phyloP scores from a whole-genome alignment of 2,888 invertebrate genomes.

The Deilephila elpenor region DNA sequence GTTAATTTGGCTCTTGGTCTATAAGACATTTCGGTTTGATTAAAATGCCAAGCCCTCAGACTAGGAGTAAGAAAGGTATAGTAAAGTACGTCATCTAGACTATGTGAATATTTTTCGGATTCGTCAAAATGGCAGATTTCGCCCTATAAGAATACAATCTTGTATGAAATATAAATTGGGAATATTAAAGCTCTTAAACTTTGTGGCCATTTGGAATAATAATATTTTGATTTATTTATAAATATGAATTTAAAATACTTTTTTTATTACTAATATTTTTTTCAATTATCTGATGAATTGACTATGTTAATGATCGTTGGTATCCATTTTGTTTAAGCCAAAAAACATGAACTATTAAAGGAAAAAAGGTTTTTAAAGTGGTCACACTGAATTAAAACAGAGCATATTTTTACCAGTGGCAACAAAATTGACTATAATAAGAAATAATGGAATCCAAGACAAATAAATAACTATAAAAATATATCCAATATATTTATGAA shows the following conservation, averaged over 20 bases:
- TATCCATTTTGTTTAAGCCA: too few relatives aligned
- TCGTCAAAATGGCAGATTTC: too few relatives aligned
- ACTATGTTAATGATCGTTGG: too few relatives aligned
- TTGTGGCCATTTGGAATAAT: background rate
- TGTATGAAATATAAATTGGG: too few relatives aligned
- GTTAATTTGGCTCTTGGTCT: background rate
- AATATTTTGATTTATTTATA: background rate
- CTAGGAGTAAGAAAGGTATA: background rate
- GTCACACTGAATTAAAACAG: background rate
- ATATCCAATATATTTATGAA: background rate
- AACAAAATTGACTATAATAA: background rate
- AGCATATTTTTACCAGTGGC: background rate
- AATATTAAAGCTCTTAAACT: too few relatives aligned
- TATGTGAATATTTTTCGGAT: background rate
- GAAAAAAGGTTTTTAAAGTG: background rate
- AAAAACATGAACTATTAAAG: too few relatives aligned
- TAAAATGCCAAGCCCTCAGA: slow-evolving; percentile 5
- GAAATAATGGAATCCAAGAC: background rate
- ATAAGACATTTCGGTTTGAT: background rate
- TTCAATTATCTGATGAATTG: too few relatives aligned
- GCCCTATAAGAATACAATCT: too few relatives aligned
- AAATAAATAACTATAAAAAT: background rate
- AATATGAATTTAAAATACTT: too few relatives aligned
- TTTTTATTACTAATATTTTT: too few relatives aligned
- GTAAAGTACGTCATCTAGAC: background rate